Percentiles rank a stretch among this genome's conserved stretches.
phyloP scores from a whole-genome alignment of 2,888 invertebrate genomes.

The Hirudinaria manillensis region DNA sequence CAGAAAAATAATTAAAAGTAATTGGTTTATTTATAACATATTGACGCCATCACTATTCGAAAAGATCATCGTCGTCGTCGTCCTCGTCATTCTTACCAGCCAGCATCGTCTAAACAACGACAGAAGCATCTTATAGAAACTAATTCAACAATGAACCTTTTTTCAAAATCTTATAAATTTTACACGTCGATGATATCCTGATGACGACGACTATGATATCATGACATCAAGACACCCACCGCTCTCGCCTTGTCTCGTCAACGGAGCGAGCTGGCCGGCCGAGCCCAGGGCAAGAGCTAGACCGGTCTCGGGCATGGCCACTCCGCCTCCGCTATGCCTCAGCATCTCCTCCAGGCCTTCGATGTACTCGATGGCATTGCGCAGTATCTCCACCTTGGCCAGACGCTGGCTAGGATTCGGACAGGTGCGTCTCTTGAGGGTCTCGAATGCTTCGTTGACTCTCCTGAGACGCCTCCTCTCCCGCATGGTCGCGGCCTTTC shows the following conservation, averaged over 20 bases:
- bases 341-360: slow-evolving; percentile 62
- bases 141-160: too few species aligned
- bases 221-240: not conserved
- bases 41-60: too few species aligned
- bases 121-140: too few species aligned
- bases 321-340: slow-evolving; percentile 22
- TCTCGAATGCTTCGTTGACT: slow-evolving; percentile 97
- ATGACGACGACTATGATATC: too few species aligned
- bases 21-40: too few species aligned
- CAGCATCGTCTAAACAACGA: too few species aligned
- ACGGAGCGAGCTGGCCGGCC: not conserved
- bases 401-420: slow-evolving; percentile 90
- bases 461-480: slow-evolving; percentile 86
- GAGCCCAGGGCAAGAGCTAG: not conserved
- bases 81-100: too few species aligned
- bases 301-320: not conserved
- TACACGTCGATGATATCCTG: too few species aligned
- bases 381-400: slow-evolving; percentile 92
- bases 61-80: too few species aligned
- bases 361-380: slow-evolving; percentile 96
- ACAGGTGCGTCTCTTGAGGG: slow-evolving; percentile 82
- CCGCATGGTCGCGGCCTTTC: slow-evolving; percentile 92
- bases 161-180: too few species aligned
- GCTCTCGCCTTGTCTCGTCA: not conserved
- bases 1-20: too few species aligned